A percentile compares a stretch with the other conserved stretches of the same genome.
Conservation (phyloP, 2,888 invertebrate genomes). For the Cheilosia impressa region DNA sequence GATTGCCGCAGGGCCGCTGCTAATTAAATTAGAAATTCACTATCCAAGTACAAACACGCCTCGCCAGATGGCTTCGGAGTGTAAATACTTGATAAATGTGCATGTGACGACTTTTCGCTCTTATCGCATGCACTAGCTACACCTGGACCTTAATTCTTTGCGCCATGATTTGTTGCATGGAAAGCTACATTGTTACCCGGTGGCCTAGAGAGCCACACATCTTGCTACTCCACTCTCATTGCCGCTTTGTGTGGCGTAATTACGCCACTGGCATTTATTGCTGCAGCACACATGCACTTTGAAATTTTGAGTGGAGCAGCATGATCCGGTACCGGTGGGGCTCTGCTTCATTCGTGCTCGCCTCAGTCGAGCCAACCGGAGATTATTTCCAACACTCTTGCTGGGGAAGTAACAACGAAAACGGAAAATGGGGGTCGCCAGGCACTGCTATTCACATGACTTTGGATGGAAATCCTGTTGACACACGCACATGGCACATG, state of each 20-base stretch:
- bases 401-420: slow-evolving; percentile 13
- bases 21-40: slow-evolving; percentile 67
- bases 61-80: not conserved
- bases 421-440: slow-evolving; percentile 22
- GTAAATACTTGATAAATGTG: slow-evolving; percentile 44
- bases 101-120: slow-evolving; percentile 21
- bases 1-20: slow-evolving; percentile 12
- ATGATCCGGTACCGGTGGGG: slow-evolving; percentile 25
- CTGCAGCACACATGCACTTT: slow-evolving; percentile 24
- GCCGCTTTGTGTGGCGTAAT: slow-evolving; percentile 49
- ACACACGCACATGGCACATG: slow-evolving; percentile 33
- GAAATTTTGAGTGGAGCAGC: slow-evolving; percentile 27
- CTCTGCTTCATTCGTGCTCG: not conserved
- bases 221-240: slow-evolving; percentile 40
- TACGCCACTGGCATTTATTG: slow-evolving; percentile 60
- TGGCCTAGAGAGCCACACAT: slow-evolving; percentile 70
- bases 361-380: slow-evolving; percentile 57
- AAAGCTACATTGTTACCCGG: slow-evolving; percentile 34
- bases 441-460: slow-evolving; percentile 33
- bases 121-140: slow-evolving; percentile 15
- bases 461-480: slow-evolving; percentile 48
- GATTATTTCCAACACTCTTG: slow-evolving; percentile 62
- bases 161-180: slow-evolving; percentile 44
- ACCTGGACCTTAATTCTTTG: slow-evolving; percentile 33
- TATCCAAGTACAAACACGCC: slow-evolving; percentile 13